These are phyloP conservation scores for Hoplodrina blanda DNA, from an alignment of 2,888 invertebrate species.

Conservation along the genomic window DNA sequence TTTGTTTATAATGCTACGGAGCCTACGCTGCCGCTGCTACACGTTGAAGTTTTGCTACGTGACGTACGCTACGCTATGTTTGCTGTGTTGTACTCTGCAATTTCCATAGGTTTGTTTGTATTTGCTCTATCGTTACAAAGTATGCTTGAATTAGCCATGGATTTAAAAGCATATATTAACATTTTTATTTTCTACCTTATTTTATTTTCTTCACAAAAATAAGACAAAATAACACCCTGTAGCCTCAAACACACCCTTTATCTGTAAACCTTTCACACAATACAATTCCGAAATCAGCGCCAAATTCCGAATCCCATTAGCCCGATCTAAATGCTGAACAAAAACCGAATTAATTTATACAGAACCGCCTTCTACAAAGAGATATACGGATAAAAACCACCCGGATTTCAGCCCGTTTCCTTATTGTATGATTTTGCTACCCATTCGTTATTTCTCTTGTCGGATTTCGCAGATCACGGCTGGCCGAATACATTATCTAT, in stretches of 20 bases:
- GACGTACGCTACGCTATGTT: too few relatives aligned
- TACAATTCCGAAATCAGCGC: conserved; percentile 47
- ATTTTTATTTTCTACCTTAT: background rate
- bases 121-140: too few relatives aligned
- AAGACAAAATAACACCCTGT: conserved; percentile 37
- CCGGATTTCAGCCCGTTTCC: conserved; percentile 72
- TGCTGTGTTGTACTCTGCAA: too few relatives aligned
- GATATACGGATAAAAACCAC: conserved; percentile 58
- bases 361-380: conserved; percentile 61
- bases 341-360: conserved; percentile 68
- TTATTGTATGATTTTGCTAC: conserved; percentile 78
- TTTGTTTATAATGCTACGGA: background rate
- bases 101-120: too few relatives aligned
- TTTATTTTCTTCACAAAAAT: background rate
- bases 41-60: too few relatives aligned
- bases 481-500: conserved; percentile 76
- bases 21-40: too few relatives aligned
- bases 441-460: conserved; percentile 79
- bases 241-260: conserved; percentile 16
- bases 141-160: too few relatives aligned
- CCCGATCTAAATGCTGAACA: conserved; percentile 53
- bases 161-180: too few relatives aligned
- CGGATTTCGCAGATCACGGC: conserved; percentile 72
- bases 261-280: conserved; percentile 38
- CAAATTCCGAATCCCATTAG: conserved; percentile 45